Base-by-base conservation (phyloP, 2,888 invertebrate genomes). In the Steinernema carpocapsae region DNA sequence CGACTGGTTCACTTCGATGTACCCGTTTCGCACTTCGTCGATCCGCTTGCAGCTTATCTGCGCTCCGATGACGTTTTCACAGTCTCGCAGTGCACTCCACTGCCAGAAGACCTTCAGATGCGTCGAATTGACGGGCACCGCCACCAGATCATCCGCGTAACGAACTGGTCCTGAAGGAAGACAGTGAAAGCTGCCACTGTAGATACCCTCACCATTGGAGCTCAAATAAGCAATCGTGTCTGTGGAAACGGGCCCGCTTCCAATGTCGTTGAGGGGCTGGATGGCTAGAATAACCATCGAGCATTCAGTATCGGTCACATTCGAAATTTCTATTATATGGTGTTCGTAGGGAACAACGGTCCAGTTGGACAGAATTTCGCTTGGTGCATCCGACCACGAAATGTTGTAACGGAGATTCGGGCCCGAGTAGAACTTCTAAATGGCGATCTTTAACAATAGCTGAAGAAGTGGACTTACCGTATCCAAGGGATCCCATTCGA, bases 401-500 rank as follows among this genome's bases (percentile, higher is more conserved):
- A 86, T 83, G 17, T 82, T 80, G 77, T 85, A 86, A 14, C 85
- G 76, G 37, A 84, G 76, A 75, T 85, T 81, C 7, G 82, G 79
- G 14, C 82, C 84, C 17, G 80, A 77, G 12, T 73, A 43, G 42
- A 19, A 52, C 32, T 52, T 74, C 56, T 74, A 22, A 64, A 64
- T n/a, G 32, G 32, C 2, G 29, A 17, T 17, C 7, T 64, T 64
- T 7, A 14, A 37, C 37, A 10, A 19, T 43, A 14, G 7, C 43
- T 12, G 43, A 52, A 37, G 24, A 70, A 51, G 56, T 77, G 52
- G 17, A 56, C 59, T 45, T 45, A 77, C 80, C 32, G 72, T 56
- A 74, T 85, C 84, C 6, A 86, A 76, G 0, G 85, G 84, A 64
- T 84, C 80, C 86, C 86, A 86, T 74, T 86, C 85, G 2, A 86